phyloP scores from a whole-genome alignment of 2,797 vertebrate species.

The Phylloscopus collybita region DNA sequence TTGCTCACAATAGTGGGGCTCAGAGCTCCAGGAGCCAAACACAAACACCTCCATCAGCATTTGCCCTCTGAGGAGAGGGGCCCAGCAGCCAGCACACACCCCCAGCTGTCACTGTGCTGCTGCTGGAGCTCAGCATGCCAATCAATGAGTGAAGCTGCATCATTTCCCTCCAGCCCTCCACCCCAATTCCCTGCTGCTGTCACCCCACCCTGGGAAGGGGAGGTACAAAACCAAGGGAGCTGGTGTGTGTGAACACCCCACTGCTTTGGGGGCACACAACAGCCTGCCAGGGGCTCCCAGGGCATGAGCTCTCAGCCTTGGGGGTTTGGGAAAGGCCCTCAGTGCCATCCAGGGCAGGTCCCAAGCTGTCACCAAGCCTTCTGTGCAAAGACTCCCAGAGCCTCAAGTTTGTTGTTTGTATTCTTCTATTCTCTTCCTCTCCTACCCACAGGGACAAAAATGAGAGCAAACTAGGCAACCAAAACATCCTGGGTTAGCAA shows the following conservation, averaged over 20 bases:
- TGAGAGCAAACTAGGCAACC: neutral
- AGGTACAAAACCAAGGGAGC: neutral
- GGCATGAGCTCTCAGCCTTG: neutral
- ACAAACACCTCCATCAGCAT: neutral
- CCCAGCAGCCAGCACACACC: neutral
- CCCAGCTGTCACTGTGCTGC: neutral
- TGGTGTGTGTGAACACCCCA: accelerated
- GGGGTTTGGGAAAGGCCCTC: neutral
- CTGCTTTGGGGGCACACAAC: neutral
- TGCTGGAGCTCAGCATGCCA: neutral
- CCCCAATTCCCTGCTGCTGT: neutral
- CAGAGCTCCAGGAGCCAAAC: neutral
- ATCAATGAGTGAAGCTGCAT: neutral
- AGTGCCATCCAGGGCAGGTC: neutral
- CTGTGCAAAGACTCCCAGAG: neutral
- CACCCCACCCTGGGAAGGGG: neutral
- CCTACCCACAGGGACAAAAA: neutral
- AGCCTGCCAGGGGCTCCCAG: neutral
- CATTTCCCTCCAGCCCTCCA: neutral
- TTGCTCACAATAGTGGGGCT: neutral
- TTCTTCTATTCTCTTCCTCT: neutral
- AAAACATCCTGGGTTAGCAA: neutral
- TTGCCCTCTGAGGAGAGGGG: neutral
- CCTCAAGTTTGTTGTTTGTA: neutral
- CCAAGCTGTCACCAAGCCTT: neutral